These are phyloP conservation scores for Limanda limanda DNA, from an alignment of 2,113 vertebrate genomes.

Conservation along the genomic window DNA sequence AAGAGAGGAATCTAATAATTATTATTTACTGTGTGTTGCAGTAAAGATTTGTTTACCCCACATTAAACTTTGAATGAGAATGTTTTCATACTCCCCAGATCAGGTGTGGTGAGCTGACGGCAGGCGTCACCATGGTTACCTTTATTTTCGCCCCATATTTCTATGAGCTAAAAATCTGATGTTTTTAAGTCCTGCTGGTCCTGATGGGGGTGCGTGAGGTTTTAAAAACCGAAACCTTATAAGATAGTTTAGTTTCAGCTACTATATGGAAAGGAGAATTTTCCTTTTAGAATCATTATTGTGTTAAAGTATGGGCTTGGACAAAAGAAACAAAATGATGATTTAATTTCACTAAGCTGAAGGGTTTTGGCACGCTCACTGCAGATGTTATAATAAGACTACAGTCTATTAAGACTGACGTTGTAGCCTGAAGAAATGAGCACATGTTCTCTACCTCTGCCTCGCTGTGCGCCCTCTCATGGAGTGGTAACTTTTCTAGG, in stretches of 20 bases:
- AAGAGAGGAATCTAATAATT: not conserved
- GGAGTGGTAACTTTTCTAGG: not conserved
- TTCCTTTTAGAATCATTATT: not conserved
- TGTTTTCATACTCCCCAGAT: not conserved
- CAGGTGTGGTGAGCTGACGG: not conserved
- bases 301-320: not conserved
- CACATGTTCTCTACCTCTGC: slow-evolving; percentile 34
- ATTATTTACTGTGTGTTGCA: not conserved
- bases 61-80: not conserved
- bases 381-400: slow-evolving; percentile 7
- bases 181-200: not conserved
- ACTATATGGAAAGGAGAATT: not conserved
- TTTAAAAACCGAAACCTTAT: not conserved
- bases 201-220: not conserved
- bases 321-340: not conserved
- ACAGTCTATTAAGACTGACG: not conserved
- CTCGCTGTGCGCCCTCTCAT: not conserved
- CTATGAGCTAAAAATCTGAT: not conserved
- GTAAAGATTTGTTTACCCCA: not conserved
- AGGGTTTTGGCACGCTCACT: not conserved
- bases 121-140: not conserved
- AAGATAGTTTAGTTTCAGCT: not conserved
- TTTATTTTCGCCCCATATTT: not conserved
- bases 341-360: not conserved
- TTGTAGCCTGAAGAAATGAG: slow-evolving; percentile 5